Evolutionary conservation across 2,888 invertebrate species (phyloP), one percentile per base, ranked within the genome.

Genomic region (Meandrusa payeni): DNA sequence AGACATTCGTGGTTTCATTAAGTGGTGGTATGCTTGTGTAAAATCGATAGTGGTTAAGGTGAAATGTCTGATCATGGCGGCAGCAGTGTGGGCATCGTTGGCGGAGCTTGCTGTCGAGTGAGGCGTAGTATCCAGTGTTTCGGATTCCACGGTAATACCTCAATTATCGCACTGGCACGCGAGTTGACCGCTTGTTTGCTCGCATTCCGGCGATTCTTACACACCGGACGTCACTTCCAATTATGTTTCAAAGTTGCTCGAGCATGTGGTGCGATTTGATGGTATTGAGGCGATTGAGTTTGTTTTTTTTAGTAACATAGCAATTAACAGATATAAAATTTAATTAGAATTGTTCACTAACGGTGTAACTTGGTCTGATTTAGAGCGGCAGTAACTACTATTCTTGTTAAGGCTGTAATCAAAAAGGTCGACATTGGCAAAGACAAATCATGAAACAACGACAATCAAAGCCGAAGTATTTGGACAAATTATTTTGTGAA

Each of bases 91-190:
- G 76, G 72, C 57, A 73, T 76, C 54, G 69, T 62, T 47, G 64
- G 52, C 46, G 74, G 79, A 55, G 71, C 77, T 24, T 87, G 86
- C 58, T 86, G 86, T 57, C 83, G 83, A 62, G 75, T 79, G 74
- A 85, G 86, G 52, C 61, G 83, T 28, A 83, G 74, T 57, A 86
- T 87, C 81, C 85, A 82, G 74, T 87, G 87, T 62, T 87, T 87
- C 54, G 85, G 85, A 68, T 76, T 85, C 62, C 69, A 79, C 64
- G 86, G 86, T 87, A 79, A 74, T 57, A 52, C 47, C 46, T 54
- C 13, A 58, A 57, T 51, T 52, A 52, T 41, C 37, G 33, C 29
- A 38, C 46, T 3, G 33, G 24, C 39, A 29, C 34, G 26, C 34
- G 33, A 33, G 34, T 33, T 32, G 9, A 22, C 9, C 5, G 26